Evolutionary conservation across 2,797 vertebrate genomes (phyloP), one percentile per base, ranked within the genome.

Genomic region (Nannoperca obscura): DNA sequence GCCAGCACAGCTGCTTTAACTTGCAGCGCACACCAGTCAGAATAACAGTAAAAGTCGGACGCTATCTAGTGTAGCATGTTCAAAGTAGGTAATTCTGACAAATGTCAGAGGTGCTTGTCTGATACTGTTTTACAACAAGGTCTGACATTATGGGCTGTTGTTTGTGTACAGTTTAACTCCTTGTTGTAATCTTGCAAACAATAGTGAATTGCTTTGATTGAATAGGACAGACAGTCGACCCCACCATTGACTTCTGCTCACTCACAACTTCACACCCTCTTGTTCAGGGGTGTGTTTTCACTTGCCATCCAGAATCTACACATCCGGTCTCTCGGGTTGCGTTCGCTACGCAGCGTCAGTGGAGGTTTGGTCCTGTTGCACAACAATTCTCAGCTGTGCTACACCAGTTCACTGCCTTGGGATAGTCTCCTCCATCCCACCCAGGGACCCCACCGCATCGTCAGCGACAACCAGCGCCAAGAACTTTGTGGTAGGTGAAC

Each of bases 321-420:
- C 74, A 96, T 99, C 83, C 83, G 90, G 74, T 97, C 95, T 40
- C 94, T 99, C 30, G 96, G 97, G 68, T 89, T 99, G 27, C 96
- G 97, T 8, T 97, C 98, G 0, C 92, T 99, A 64, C 95, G 88
- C 59, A 97, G 97, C 34, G 90, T 99, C 91, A 97, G 97, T 73
- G 97, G 97, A 0, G 98, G 98, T 27, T 92, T 99, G 91, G 96
- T 97, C 19, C 95, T 99, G 20, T 55, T 99, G 78, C 95, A 98
- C 90, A 96, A 94, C 89, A 99, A 99, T 78, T 81, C 95, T 27
- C 93, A 84, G 74, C 95, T 99, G 77, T 99, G 98, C 91, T 98
- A 97, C 87, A 94, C 95, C 13, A 91, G 89, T 71, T 96, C 96
- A 3, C 90, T 97, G 67, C 96, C 95, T 38, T 99, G 97, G 98